A percentile compares a stretch with the other conserved stretches of the same genome.
These are phyloP conservation scores for Pharmacophagus antenor DNA, from an alignment of 2,888 invertebrate species.

Conservation along the genomic window DNA sequence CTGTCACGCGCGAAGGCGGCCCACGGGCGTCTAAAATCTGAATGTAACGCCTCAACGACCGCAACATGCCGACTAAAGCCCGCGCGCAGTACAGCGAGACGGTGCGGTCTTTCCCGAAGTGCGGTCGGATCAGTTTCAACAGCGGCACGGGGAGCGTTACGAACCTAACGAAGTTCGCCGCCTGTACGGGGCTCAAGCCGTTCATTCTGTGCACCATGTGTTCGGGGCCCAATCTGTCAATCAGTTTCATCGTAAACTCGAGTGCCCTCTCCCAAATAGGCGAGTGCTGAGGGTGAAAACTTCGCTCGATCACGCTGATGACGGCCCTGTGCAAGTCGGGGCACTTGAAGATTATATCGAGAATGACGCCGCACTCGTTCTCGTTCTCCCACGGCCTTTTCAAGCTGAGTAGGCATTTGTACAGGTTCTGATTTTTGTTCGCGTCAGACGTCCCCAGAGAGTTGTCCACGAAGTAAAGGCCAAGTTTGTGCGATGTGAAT, in stretches of 20 bases:
- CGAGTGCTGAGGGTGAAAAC: conserved; percentile 82
- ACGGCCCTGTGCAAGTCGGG: conserved; percentile 86
- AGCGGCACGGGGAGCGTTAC: conserved; percentile 73
- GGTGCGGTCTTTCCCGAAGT: conserved; percentile 57
- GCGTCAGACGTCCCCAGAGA: conserved; percentile 81
- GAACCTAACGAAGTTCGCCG: conserved; percentile 73
- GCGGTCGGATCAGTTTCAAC: conserved; percentile 65
- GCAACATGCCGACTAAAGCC: conserved; percentile 79
- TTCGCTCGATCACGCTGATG: conserved; percentile 79
- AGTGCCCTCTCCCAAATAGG: conserved; percentile 76
- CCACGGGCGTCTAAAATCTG: conserved; percentile 70
- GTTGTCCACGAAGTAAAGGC: conserved; percentile 88
- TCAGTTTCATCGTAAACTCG: conserved; percentile 67
- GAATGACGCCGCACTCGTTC: conserved; percentile 82
- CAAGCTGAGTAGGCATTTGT: conserved; percentile 83
- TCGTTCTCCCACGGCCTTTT: conserved; percentile 86
- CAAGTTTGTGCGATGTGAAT: conserved; percentile 87
- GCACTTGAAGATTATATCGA: conserved; percentile 84
- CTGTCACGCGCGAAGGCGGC: conserved; percentile 44
- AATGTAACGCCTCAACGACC: conserved; percentile 76
- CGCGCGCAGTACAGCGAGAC: conserved; percentile 71
- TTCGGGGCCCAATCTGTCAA: conserved; percentile 70
- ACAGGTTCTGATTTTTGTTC: conserved; percentile 82
- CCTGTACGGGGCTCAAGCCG: conserved; percentile 73
- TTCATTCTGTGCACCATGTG: conserved; percentile 70